These are phyloP conservation scores for Lycaon pictus DNA, from an alignment of 2,113 vertebrate species.

Conservation along the genomic window DNA sequence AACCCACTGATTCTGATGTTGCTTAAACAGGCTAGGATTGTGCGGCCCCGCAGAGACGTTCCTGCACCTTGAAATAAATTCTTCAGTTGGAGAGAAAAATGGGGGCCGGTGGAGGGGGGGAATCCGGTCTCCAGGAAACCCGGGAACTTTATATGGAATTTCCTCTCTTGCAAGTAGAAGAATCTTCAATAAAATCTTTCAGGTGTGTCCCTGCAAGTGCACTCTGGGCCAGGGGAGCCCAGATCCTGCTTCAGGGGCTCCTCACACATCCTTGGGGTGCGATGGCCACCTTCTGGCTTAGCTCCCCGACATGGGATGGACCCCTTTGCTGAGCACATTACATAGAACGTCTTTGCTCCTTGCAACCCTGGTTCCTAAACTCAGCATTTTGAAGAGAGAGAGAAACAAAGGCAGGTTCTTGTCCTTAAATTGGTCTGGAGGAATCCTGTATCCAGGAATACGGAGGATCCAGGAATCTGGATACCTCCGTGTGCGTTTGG, in stretches of 20 bases:
- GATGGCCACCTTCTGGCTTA: neutral
- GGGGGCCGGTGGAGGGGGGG: fast-evolving
- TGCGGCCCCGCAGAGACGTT: neutral
- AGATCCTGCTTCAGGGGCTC: neutral
- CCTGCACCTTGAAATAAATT: neutral
- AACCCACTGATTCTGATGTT: neutral
- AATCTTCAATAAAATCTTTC: neutral
- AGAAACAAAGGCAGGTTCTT: conserved; percentile 34
- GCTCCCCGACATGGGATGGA: neutral
- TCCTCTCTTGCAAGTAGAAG: neutral
- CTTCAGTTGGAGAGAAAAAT: neutral
- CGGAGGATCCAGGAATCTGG: neutral
- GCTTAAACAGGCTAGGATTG: neutral
- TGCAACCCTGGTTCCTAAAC: neutral
- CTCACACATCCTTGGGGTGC: fast-evolving
- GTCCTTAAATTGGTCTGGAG: neutral
- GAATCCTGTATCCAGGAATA: neutral
- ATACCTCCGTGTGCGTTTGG: neutral
- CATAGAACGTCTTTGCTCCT: fast-evolving
- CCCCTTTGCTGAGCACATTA: neutral
- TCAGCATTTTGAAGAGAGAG: neutral
- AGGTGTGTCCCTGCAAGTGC: fast-evolving
- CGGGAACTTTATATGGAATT: fast-evolving
- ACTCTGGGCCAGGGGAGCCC: too few relatives aligned
- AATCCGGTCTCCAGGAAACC: neutral